phyloP scores from a whole-genome alignment of 2,797 vertebrate genomes.

The Pseudochromis fuscus region DNA sequence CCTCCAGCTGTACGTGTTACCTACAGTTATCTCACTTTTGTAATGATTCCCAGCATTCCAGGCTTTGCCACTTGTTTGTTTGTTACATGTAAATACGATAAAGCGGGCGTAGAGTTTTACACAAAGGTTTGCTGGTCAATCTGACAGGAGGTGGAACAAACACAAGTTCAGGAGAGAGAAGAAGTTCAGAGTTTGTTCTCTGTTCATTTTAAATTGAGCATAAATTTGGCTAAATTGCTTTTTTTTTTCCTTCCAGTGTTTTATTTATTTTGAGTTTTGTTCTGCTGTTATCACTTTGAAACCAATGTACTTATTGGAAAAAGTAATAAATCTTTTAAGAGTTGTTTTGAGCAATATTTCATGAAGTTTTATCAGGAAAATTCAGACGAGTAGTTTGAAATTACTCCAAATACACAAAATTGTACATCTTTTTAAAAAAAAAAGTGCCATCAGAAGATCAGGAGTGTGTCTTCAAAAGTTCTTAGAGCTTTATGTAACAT shows the following conservation, averaged over 20 bases:
- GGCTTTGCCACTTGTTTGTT: constrained; percentile 89
- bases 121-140: constrained; percentile 80
- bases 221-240: constrained; percentile 82
- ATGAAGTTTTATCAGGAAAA: no score
- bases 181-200: constrained; percentile 57
- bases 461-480: no score
- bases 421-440: no score
- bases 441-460: no score
- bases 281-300: constrained; percentile 92
- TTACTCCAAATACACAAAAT: no score
- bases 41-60: constrained; percentile 94
- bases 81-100: constrained; percentile 90
- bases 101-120: constrained; percentile 89
- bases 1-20: constrained; percentile 91
- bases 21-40: constrained; percentile 92
- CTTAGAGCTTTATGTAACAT: no score
- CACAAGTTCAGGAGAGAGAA: constrained; percentile 45
- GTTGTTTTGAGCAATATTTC: constrained; percentile 32
- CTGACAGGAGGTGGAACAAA: constrained; percentile 68
- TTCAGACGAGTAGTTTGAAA: not conserved
- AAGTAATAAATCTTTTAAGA: constrained; percentile 73
- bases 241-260: constrained; percentile 81
- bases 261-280: constrained; percentile 92
- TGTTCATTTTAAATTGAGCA: constrained; percentile 76
- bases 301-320: constrained; percentile 87